Conservation (phyloP, 2,888 invertebrate species). For the Stenchaetothrips biformis region DNA sequence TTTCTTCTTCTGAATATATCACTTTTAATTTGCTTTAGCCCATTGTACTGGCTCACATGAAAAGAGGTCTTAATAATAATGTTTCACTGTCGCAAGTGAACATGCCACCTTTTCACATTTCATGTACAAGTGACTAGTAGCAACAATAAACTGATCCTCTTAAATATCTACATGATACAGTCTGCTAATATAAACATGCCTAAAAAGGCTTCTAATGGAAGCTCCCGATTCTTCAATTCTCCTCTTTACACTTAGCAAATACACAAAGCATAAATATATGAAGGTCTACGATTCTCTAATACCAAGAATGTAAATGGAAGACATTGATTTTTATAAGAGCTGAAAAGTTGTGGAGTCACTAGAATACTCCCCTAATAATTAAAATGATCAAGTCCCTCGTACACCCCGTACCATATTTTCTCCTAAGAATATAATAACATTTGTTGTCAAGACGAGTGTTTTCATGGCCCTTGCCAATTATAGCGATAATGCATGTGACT, state of each 20-base stretch:
- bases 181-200: background rate
- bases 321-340: background rate
- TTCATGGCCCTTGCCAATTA: too few relatives aligned
- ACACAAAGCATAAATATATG: conserved; percentile 10
- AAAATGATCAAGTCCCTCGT: background rate
- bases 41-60: too few relatives aligned
- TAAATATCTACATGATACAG: background rate
- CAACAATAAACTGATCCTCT: background rate
- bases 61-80: too few relatives aligned
- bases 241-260: background rate
- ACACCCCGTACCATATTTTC: background rate
- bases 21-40: too few relatives aligned
- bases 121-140: background rate
- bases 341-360: background rate
- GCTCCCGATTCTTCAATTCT: background rate
- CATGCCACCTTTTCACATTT: too few relatives aligned
- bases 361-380: background rate
- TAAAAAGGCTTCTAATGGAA: background rate
- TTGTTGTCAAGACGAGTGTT: background rate
- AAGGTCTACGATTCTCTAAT: conserved; percentile 2
- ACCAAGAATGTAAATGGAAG: background rate
- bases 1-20: too few relatives aligned
- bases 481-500: too few relatives aligned
- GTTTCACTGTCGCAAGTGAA: too few relatives aligned
- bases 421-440: background rate